Conservation (phyloP, 1,140 invertebrate genomes). For the Diachasmimorpha longicaudata region DNA sequence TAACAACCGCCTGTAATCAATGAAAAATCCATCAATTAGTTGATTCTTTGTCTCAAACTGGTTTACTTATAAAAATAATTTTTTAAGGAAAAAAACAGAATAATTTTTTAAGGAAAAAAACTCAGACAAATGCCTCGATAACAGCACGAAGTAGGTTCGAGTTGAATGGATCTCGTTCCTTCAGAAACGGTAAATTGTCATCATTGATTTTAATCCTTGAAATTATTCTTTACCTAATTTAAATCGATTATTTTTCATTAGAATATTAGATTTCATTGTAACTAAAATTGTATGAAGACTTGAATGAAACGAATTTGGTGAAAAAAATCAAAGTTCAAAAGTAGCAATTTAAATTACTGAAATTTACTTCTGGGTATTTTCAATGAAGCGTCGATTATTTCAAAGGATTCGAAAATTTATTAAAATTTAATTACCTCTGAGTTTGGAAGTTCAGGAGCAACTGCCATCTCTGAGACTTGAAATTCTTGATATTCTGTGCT, state of each 20-base stretch:
- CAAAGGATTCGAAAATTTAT: slow-evolving; percentile 8
- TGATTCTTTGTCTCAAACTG: no score
- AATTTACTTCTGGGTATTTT: no score
- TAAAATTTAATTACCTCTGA: slow-evolving; percentile 69
- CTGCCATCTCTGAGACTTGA: slow-evolving; percentile 99
- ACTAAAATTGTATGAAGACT: no score
- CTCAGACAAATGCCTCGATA: slow-evolving; percentile 64
- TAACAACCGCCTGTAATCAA: slow-evolving; percentile 77
- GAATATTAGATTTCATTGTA: no score
- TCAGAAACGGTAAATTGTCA: slow-evolving; percentile 46
- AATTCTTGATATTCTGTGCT: slow-evolving; percentile 99
- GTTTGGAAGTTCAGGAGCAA: slow-evolving; percentile 96
- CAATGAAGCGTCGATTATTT: no score
- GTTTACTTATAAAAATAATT: no score
- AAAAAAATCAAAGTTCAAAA: no score
- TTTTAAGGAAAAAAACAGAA: neutral
- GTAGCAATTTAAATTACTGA: no score
- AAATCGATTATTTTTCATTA: no score
- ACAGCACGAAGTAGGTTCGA: slow-evolving; percentile 46
- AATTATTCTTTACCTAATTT: no score
- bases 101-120: neutral
- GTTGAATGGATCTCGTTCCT: slow-evolving; percentile 56
- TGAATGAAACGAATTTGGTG: no score
- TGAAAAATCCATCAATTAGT: slow-evolving; percentile 29
- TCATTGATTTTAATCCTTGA: slow-evolving; percentile 32